Percentiles rank a stretch among this genome's conserved stretches.
Conservation (phyloP, 2,888 invertebrate genomes). For the Plebejus anna region DNA sequence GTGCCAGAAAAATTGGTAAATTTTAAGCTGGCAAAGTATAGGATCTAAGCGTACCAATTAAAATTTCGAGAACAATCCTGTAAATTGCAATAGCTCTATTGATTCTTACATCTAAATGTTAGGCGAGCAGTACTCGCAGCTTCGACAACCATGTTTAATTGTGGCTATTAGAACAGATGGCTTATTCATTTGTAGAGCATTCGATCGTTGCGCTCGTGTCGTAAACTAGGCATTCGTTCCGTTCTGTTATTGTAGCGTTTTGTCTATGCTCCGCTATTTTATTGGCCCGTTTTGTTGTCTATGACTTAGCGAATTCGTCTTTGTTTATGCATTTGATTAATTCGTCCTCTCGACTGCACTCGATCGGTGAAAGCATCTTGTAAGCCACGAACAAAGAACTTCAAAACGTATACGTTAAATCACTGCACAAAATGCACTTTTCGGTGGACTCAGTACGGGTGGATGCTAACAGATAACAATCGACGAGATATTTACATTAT, state of each 20-base stretch:
- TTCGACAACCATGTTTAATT: constrained; percentile 75
- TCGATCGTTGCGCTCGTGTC: constrained; percentile 76
- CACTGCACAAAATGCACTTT: not conserved
- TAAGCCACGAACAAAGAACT: not conserved
- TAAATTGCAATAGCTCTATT: constrained; percentile 36
- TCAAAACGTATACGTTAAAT: not conserved
- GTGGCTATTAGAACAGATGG: constrained; percentile 78
- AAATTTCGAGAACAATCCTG: constrained; percentile 20
- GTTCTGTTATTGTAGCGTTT: constrained; percentile 80
- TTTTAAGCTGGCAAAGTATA: not conserved
- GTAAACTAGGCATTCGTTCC: constrained; percentile 78
- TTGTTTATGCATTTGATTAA: constrained; percentile 51
- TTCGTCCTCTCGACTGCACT: constrained; percentile 24
- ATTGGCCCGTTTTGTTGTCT: constrained; percentile 73
- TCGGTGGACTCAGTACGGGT: not conserved
- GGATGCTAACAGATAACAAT: not conserved
- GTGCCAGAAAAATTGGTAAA: not conserved
- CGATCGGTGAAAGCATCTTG: constrained; percentile 19
- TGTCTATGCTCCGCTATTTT: constrained; percentile 77
- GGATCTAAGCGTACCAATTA: not conserved
- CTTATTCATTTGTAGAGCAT: constrained; percentile 80
- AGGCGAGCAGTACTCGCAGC: constrained; percentile 54
- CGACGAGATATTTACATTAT: not conserved
- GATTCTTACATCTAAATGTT: constrained; percentile 60
- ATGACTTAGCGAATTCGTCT: constrained; percentile 55